Base-by-base conservation (phyloP, 2,888 invertebrate species). In the Drosophila ochracea region DNA sequence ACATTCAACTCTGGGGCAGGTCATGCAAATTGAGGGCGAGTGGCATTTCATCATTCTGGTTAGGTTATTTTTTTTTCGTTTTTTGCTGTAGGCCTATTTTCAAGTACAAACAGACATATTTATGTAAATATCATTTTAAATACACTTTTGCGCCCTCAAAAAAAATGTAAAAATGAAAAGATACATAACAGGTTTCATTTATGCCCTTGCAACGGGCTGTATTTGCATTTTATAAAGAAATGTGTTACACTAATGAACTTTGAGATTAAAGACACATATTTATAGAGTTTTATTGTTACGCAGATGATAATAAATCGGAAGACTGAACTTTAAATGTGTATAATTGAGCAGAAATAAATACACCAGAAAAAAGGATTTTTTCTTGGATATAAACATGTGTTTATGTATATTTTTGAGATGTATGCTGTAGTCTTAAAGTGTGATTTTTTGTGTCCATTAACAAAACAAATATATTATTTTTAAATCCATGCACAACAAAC, bases 1-100 rank as follows among this genome's bases (percentile, higher is more conserved):
- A 59, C 65, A 69, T 54, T 66, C 76, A 70, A 55, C 66, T 77
- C 73, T 65, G 68, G 65, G 77, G 68, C 78, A 77, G 78, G 76
- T 77, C 78, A 79, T 61, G 77, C 77, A 73, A 80, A 79, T 79
- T 79, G 78, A 77, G 78, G 81, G 81, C 76, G 73, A 77, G 62
- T 68, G 62, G 77, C 73, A 67, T 78, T 80, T 78, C 78, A 76
- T 76, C 66, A 78, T 59, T 37, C 54, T 35, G 33, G n/a, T 55
- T 25, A 16, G 47, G 25, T 21, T 6, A 61, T 76, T 47, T 68
- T 33, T 30, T 10, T 16, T 71, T 71, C 59, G 43, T 68, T 35
- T 76, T 72, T 67, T 71, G 61, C 57, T 60, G 68, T 76, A 77
- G 78, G 80, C 78, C 78, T 79, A 78, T 78, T 75, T 82, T 41